Evolutionary conservation across 2,888 invertebrate genomes (phyloP).

Genomic region (Busseola fusca): DNA sequence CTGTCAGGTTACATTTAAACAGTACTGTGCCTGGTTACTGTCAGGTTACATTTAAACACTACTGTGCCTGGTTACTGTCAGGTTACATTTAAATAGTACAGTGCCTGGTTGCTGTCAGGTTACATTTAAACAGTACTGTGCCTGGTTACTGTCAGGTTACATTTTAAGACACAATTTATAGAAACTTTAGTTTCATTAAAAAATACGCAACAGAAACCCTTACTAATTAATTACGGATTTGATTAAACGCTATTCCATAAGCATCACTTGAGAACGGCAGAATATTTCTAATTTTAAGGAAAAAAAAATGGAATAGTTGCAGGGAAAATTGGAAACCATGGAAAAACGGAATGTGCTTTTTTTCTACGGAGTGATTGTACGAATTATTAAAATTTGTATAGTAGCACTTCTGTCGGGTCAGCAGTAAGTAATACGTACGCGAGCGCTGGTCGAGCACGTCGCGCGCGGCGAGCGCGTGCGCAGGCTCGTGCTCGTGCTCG

Average conservation of each 20-base stretch:
- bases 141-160: no score
- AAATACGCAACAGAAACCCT: not conserved
- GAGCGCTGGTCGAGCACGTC: slow-evolving; percentile 50
- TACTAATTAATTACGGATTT: no score
- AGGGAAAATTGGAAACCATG: no score
- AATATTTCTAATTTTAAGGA: not conserved
- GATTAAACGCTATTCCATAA: not conserved
- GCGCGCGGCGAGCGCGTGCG: slow-evolving; percentile 23
- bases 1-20: no score
- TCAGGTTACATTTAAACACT: no score
- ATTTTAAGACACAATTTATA: not conserved
- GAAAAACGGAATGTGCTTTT: not conserved
- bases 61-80: no score
- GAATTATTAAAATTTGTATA: not conserved
- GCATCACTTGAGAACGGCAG: not conserved
- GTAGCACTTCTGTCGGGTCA: not conserved
- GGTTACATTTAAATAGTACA: no score
- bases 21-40: no score
- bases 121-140: no score
- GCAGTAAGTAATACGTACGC: slow-evolving; percentile 33
- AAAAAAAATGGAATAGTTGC: not conserved
- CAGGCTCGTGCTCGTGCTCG: slow-evolving; percentile 14
- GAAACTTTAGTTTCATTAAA: no score
- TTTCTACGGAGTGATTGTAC: not conserved
- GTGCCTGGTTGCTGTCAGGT: no score